Conservation (phyloP, 2,113 vertebrate genomes). For the Nipponia nippon region DNA sequence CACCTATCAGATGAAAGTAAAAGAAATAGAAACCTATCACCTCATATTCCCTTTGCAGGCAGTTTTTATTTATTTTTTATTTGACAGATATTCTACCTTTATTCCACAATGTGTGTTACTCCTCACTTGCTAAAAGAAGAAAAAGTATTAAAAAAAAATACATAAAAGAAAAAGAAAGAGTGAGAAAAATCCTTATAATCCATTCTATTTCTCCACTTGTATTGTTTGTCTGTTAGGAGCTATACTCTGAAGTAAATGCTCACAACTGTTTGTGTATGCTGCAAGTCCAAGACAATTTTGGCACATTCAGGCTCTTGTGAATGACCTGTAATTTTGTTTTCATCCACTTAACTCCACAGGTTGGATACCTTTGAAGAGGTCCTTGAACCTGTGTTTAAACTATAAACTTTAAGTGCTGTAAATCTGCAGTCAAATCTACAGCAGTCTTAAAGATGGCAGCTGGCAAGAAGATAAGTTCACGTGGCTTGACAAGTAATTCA, state of each 20-base stretch:
- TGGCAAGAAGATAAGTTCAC: slow-evolving; percentile 21
- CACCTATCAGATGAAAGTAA: neutral
- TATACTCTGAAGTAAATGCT: neutral
- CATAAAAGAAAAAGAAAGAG: neutral
- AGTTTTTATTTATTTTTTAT: neutral
- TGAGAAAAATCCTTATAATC: neutral
- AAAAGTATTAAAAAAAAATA: too few species aligned
- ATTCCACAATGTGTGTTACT: neutral
- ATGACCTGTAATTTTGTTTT: neutral
- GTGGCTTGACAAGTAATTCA: slow-evolving; percentile 28
- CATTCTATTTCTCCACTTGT: neutral
- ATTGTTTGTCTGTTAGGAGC: neutral
- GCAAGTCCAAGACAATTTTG: neutral
- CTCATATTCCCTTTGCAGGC: neutral
- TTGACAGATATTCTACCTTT: neutral
- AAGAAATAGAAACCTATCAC: neutral
- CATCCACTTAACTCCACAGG: slow-evolving; percentile 2
- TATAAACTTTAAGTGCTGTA: slow-evolving; percentile 30
- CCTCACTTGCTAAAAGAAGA: neutral
- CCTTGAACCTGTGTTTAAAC: slow-evolving; percentile 35
- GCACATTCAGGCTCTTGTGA: neutral
- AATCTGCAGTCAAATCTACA: slow-evolving; percentile 52
- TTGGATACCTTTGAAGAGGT: slow-evolving; percentile 34
- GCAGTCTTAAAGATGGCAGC: slow-evolving; percentile 26
- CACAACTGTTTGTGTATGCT: neutral